Evolutionary conservation across 1,140 invertebrate genomes (phyloP).

Genomic region (Holcopasites calliopsidis): DNA sequence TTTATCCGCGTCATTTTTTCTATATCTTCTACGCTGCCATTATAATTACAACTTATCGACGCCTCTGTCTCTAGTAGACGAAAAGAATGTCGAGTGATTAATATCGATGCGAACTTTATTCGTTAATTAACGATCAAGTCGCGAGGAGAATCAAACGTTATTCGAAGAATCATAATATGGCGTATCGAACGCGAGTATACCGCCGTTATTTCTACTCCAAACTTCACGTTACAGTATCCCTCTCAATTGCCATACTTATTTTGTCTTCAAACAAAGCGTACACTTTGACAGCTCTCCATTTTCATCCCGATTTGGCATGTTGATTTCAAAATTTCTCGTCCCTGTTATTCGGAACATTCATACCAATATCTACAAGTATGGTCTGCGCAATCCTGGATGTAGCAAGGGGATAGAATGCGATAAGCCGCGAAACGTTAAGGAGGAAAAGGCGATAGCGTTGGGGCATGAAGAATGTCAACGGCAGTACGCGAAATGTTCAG

Average conservation of each 20-base stretch:
- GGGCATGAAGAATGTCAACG: conserved; percentile 11
- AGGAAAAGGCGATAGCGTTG: not conserved
- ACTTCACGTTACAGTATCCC: not conserved
- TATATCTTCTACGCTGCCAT: conserved; percentile 65
- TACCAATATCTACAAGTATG: not conserved
- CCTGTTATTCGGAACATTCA: conserved; percentile 18
- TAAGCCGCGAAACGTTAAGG: too few relatives aligned
- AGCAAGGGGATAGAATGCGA: not conserved
- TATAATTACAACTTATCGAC: conserved; percentile 55
- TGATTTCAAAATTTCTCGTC: conserved; percentile 51
- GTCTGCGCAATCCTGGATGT: not conserved
- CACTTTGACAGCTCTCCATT: too few relatives aligned
- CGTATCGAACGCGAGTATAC: too few relatives aligned
- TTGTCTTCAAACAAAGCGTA: not conserved
- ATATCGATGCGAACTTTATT: too few relatives aligned
- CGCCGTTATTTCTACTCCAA: not conserved
- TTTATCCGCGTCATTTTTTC: conserved; percentile 50
- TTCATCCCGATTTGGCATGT: conserved; percentile 48
- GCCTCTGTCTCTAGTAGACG: conserved; percentile 14
- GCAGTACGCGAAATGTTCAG: conserved; percentile 36
- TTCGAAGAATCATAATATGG: too few relatives aligned
- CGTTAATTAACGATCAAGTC: too few relatives aligned
- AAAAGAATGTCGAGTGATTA: not conserved
- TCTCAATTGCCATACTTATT: too few relatives aligned
- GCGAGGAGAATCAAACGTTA: too few relatives aligned